These are phyloP conservation scores for Leptodactylus fallax DNA, from an alignment of 2,797 vertebrate species.

Conservation along the genomic window DNA sequence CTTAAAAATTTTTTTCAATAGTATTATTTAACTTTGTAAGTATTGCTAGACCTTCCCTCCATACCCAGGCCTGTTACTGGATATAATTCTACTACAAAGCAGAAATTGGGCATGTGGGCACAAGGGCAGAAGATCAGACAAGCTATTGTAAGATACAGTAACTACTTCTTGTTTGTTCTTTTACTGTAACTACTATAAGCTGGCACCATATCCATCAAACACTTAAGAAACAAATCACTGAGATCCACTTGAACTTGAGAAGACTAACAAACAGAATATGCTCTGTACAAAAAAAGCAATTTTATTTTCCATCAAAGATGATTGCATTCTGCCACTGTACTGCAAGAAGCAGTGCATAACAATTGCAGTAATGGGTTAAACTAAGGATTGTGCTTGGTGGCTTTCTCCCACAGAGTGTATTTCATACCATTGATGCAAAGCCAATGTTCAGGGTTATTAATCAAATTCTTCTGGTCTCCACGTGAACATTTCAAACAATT, in stretches of 20 bases:
- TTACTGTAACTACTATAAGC: not conserved
- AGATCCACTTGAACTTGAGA: not conserved
- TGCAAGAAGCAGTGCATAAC: not conserved
- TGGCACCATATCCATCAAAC: slow-evolving; percentile 11
- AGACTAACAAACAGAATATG: not conserved
- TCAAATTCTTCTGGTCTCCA: not conserved
- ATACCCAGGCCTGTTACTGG: too few relatives aligned
- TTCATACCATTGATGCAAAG: not conserved
- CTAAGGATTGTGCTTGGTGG: not conserved
- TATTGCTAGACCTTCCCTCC: too few relatives aligned
- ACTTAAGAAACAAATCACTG: slow-evolving; percentile 5
- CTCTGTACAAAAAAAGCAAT: not conserved
- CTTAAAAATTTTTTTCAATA: too few relatives aligned
- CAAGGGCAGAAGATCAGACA: not conserved
- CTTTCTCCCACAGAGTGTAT: not conserved
- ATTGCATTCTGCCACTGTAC: not conserved
- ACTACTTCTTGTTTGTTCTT: not conserved
- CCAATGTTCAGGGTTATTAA: not conserved
- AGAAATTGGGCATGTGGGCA: not conserved
- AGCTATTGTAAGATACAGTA: not conserved
- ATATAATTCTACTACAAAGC: not conserved
- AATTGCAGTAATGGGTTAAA: not conserved
- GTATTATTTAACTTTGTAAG: too few relatives aligned
- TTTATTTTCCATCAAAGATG: not conserved
- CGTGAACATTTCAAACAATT: not conserved